phyloP scores from a whole-genome alignment of 2,888 invertebrate species.

The Lasioglossum vierecki region DNA sequence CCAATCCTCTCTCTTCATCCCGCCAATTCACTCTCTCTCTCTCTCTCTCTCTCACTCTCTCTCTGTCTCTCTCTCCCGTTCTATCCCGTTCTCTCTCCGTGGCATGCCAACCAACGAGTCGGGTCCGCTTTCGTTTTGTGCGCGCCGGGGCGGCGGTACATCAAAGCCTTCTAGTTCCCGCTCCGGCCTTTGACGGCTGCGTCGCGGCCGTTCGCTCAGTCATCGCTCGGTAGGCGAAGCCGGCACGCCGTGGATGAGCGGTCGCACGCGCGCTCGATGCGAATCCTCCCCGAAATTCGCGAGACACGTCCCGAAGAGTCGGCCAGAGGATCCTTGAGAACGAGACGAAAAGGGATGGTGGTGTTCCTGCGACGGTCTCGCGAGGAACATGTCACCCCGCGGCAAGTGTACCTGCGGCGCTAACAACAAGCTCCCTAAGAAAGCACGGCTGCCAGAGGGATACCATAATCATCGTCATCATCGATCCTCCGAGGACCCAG shows the following conservation, averaged over 20 bases:
- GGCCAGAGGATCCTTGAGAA: background rate
- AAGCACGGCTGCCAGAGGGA: constrained; percentile 73
- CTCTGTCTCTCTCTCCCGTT: constrained; percentile 64
- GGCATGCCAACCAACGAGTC: constrained; percentile 80
- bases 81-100: constrained; percentile 70
- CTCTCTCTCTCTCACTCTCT: constrained; percentile 36
- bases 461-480: constrained; percentile 27
- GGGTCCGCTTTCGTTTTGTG: constrained; percentile 82
- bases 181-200: constrained; percentile 83
- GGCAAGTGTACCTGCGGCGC: constrained; percentile 63
- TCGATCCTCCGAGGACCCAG: background rate
- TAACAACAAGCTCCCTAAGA: constrained; percentile 49
- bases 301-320: background rate
- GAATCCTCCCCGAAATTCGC: constrained; percentile 50
- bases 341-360: background rate
- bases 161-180: constrained; percentile 83
- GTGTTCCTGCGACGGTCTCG: background rate
- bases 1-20: constrained; percentile 46
- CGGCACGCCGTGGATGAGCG: constrained; percentile 76
- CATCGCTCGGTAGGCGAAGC: constrained; percentile 83
- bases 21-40: constrained; percentile 57
- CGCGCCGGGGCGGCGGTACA: constrained; percentile 83
- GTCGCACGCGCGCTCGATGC: constrained; percentile 65
- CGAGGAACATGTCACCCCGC: constrained; percentile 66
- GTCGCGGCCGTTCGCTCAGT: constrained; percentile 83